Conservation (phyloP, 2,888 invertebrate species). For the Diarsia mendica region DNA sequence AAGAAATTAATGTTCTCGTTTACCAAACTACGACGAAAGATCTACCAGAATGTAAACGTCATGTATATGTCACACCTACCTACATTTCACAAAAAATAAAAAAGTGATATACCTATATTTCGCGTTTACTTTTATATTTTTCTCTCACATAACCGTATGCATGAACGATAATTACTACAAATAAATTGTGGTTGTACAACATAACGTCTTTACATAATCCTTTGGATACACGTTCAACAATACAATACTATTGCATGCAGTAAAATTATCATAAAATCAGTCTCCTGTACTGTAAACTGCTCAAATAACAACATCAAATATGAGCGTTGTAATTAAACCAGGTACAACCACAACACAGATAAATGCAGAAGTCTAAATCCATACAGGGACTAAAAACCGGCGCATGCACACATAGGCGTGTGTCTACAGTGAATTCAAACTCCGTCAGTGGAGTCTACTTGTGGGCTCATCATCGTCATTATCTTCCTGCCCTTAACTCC, state of each 20-base stretch:
- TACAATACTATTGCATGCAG: not conserved
- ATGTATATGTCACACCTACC: not conserved
- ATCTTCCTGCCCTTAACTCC: too few species aligned
- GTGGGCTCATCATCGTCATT: too few species aligned
- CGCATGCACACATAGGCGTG: not conserved
- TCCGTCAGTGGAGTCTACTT: not conserved
- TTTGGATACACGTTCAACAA: not conserved
- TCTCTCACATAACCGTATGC: not conserved
- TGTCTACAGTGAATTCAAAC: not conserved
- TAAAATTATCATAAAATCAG: slow-evolving; percentile 37
- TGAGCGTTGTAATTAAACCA: slow-evolving; percentile 51
- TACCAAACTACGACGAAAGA: too few species aligned
- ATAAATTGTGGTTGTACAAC: not conserved
- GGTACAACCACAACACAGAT: not conserved
- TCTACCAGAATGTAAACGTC: not conserved
- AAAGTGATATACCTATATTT: not conserved
- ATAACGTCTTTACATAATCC: not conserved
- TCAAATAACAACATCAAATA: slow-evolving; percentile 54
- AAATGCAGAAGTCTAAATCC: not conserved
- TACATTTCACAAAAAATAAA: not conserved
- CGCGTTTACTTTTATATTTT: not conserved
- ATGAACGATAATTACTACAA: too few species aligned
- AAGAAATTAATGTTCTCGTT: too few species aligned
- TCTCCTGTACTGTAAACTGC: slow-evolving; percentile 12
- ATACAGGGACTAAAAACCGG: not conserved